Base-by-base conservation (phyloP, 2,888 invertebrate species). In the Diadromus collaris region DNA sequence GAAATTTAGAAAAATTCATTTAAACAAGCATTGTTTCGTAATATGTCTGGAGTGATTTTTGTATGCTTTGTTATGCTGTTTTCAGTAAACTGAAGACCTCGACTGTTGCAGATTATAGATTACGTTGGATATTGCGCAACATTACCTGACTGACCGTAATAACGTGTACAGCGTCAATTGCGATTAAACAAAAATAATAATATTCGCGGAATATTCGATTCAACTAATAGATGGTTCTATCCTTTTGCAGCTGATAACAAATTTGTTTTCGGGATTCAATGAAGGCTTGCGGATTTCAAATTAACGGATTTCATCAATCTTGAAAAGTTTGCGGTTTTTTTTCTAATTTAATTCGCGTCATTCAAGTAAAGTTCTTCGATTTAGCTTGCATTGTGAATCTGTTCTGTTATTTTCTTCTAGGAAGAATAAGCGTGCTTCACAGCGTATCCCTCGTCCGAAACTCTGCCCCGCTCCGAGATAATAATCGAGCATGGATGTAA, bases 401-500 rank as follows among this genome's bases (percentile, higher is more conserved):
- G 27, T 54, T 46, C n/a, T n/a, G 2, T 56, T 56, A 29, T 56
- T 54, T 27, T 29, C 13, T 56, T 29, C 29, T 6, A 27, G 2
- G 27, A 27, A 16, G 19, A 16, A 48, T 2, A 27, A 29, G 27
- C 2, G 56, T 2, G 56, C n/a, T 29, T 56, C 29, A 6, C 16
- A 27, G 13, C 56, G 16, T 29, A 16, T 6, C 16, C 16, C 29
- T 29, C 46, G 16, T n/a, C 44, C 19, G 16, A 63, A 69, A 44
- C 34, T 69, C 44, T 69, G 56, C 63, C 21, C 41, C 10, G 19
- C 16, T 9, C 32, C 21, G 21, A 48, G 16, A 58, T 34, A 68
- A 61, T 51, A 34, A 34, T 68, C 61, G 4, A 74, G 41, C 48
- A 29, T 51, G 21, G 41, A 41, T 60, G 44, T 44, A 24, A 41